These are phyloP conservation scores for Lycocerus yunnanus DNA, from an alignment of 2,888 invertebrate genomes.

Conservation along the genomic window DNA sequence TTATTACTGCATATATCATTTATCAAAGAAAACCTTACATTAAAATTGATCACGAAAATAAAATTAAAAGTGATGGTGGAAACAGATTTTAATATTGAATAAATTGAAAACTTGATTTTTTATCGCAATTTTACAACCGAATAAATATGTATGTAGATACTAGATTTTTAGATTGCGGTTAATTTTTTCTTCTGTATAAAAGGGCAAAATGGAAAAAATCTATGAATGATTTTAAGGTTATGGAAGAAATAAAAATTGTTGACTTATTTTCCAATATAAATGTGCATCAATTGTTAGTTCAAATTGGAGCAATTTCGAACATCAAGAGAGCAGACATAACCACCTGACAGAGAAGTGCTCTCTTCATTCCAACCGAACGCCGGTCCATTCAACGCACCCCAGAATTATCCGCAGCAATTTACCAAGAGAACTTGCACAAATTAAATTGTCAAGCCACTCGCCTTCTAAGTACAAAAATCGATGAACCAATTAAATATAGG, in stretches of 20 bases:
- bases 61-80: background rate
- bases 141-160: too few relatives aligned
- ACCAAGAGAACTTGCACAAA: conserved; percentile 54
- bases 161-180: background rate
- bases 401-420: conserved; percentile 55
- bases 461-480: conserved; percentile 42
- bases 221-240: conserved; percentile 21
- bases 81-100: background rate
- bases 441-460: conserved; percentile 54
- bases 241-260: conserved; percentile 37
- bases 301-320: conserved; percentile 56
- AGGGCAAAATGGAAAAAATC: conserved; percentile 6
- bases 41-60: background rate
- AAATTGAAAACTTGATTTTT: background rate
- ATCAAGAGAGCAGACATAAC: conserved; percentile 56
- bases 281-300: conserved; percentile 46
- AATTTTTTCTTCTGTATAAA: background rate
- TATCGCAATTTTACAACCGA: background rate
- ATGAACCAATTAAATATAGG: conserved; percentile 38
- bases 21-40: conserved; percentile 16
- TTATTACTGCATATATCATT: conserved; percentile 20
- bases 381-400: conserved; percentile 44
- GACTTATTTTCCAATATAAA: conserved; percentile 24
- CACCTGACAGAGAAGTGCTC: conserved; percentile 56
- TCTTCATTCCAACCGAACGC: conserved; percentile 49